These are phyloP conservation scores for Chrysaora quinquecirrha DNA, from an alignment of 30 jellyfish, hydroid and myxozoan genomes.

Conservation along the genomic window DNA sequence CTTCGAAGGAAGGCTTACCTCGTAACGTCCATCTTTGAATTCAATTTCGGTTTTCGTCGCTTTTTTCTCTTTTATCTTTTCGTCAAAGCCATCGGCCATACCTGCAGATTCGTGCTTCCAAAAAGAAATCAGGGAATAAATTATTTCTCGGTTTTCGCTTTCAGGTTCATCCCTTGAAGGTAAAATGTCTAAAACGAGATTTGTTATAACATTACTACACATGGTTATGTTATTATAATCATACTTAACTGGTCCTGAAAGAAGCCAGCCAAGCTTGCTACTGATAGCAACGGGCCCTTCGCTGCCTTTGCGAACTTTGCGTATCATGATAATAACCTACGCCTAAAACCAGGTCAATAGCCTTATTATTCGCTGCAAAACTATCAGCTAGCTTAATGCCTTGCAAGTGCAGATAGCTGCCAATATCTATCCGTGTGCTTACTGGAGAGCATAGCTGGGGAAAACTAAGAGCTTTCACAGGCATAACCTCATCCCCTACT, in stretches of 20 bases:
- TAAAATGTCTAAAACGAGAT: constrained; percentile 15
- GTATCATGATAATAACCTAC: constrained; percentile 41
- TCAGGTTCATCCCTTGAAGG: background rate
- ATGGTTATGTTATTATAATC: background rate
- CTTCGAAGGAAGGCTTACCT: constrained; percentile 69
- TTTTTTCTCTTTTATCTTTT: too few relatives aligned
- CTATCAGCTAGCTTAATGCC: constrained; percentile 44
- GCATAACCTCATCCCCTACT: constrained; percentile 16
- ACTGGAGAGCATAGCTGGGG: too few relatives aligned
- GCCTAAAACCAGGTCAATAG: constrained; percentile 35
- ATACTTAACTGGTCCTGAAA: constrained; percentile 32
- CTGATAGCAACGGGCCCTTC: constrained; percentile 58
- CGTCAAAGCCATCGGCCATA: too few relatives aligned
- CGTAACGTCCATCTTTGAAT: constrained; percentile 14
- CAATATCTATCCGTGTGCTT: constrained; percentile 10
- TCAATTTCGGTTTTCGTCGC: background rate
- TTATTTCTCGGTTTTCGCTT: constrained; percentile 19
- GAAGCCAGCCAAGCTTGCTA: too few relatives aligned
- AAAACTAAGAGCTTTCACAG: too few relatives aligned
- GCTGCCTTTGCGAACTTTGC: constrained; percentile 48
- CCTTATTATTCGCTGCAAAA: constrained; percentile 9
- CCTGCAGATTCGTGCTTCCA: constrained; percentile 24
- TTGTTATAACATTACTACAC: constrained; percentile 16
- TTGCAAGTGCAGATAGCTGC: constrained; percentile 37
- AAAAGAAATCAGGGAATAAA: background rate